Percentiles rank a stretch among this genome's conserved stretches.
Conservation (phyloP, 2,113 vertebrate genomes). For the Thomomys bottae region DNA sequence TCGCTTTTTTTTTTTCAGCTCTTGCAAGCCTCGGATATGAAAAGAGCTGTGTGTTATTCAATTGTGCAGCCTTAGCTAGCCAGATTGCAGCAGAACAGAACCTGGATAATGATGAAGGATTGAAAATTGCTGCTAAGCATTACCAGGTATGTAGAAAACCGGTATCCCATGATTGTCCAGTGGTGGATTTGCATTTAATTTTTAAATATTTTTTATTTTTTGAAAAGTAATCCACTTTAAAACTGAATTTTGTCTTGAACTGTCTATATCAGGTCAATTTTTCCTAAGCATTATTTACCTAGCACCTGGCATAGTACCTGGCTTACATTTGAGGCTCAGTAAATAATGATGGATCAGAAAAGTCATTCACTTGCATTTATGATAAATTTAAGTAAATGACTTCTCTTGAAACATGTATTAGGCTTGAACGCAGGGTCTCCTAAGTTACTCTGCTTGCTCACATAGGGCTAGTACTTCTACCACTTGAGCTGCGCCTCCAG, state of each 20-base stretch:
- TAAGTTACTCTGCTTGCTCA: too few relatives aligned
- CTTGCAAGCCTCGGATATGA: slow-evolving; percentile 97
- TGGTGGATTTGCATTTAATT: slow-evolving; percentile 26
- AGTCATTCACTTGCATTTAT: not conserved
- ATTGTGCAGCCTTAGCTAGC: slow-evolving; percentile 95
- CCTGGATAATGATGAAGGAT: slow-evolving; percentile 96
- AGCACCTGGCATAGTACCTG: slow-evolving; percentile 70
- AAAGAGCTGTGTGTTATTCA: slow-evolving; percentile 98
- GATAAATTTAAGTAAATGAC: slow-evolving; percentile 28
- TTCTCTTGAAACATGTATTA: not conserved
- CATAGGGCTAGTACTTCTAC: too few relatives aligned
- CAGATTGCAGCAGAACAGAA: slow-evolving; percentile 99
- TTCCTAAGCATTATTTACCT: not conserved
- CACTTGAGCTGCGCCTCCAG: too few relatives aligned
- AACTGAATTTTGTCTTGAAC: slow-evolving; percentile 16
- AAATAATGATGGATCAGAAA: slow-evolving; percentile 49
- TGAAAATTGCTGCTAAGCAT: slow-evolving; percentile 95
- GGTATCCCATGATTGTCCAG: not conserved
- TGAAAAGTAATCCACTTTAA: slow-evolving; percentile 32
- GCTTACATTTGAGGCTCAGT: slow-evolving; percentile 50
- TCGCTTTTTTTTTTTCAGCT: slow-evolving; percentile 86
- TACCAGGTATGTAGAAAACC: slow-evolving; percentile 91
- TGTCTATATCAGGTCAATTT: not conserved
- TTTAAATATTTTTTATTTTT: slow-evolving; percentile 34
- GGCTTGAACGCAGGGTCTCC: too few relatives aligned